Conservation (phyloP, 92 coral and sea anemone species). For the Paragorgia papillata region DNA sequence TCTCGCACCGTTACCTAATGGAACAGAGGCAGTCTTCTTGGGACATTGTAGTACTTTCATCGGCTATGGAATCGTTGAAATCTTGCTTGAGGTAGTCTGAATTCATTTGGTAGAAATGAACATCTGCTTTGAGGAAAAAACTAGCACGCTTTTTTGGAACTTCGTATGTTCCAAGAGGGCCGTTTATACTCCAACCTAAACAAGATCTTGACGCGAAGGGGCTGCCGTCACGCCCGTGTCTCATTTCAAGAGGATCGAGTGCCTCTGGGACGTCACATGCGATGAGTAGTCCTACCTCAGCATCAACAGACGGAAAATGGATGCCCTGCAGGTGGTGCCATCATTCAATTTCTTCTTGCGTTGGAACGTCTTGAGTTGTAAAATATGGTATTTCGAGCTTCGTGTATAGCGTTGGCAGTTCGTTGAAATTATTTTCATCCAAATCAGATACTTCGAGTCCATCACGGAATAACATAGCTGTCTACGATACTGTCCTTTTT, state of each 20-base stretch:
- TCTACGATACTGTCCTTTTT: constrained; percentile 19
- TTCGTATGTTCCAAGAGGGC: constrained; percentile 18
- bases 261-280: constrained; percentile 37
- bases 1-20: not conserved
- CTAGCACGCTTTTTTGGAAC: not conserved
- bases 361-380: too few species aligned
- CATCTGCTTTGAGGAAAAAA: constrained; percentile 36
- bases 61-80: constrained; percentile 43
- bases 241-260: constrained; percentile 22
- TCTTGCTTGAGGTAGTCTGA: constrained; percentile 42
- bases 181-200: constrained; percentile 27
- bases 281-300: constrained; percentile 49
- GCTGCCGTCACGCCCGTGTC: constrained; percentile 4
- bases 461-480: constrained; percentile 10
- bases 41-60: constrained; percentile 41
- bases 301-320: constrained; percentile 29
- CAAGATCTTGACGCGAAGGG: constrained; percentile 15
- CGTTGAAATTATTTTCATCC: constrained; percentile 47
- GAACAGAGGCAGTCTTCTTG: constrained; percentile 42
- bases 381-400: constrained; percentile 44
- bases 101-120: constrained; percentile 29
- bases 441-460: constrained; percentile 45
- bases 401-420: constrained; percentile 46
- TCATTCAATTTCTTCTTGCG: constrained; percentile 47
- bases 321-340: constrained; percentile 54